Evolutionary conservation across 2,113 vertebrate species (phyloP), one percentile per base, ranked within the genome.

Genomic region (Pelodiscus sinensis): DNA sequence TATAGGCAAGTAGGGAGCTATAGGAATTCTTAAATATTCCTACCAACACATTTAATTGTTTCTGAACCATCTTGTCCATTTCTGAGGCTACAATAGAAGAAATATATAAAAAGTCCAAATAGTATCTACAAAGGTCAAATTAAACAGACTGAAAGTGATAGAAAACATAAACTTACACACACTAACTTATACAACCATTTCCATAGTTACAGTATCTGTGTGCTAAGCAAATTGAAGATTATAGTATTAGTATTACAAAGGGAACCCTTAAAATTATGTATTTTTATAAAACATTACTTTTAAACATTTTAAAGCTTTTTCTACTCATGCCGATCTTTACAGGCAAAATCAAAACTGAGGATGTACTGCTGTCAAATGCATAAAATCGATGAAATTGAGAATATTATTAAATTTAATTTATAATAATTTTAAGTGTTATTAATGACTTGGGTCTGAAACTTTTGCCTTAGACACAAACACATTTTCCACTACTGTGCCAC

Each of bases 161-260:
- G 50, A 62, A 86, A 85, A 88, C 31, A 80, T 21, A 18, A 2
- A 79, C 71, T 21, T 0, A 0, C 60, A 44, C 62, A 16, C 9
- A 1, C 31, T 79, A 86, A 35, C 4, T 5, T 58, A 87, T 12
- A 10, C 25, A 8, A 14, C 21, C 44, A 91, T 84, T 85, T 79
- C 80, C 73, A 15, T 21, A 87, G 58, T 57, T 65, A 52, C 62
- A 71, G 9, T 57, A 60, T 82, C 91, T 90, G 18, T 0, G 0
- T 65, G 80, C 82, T 92, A 65, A 65, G 73, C 89, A 94, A 94
- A 89, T 18, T 35, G 82, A 71, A 93, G 79, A 27, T 9, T 80
- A 24, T 44, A 44, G 14, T 75, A 54, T 65, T 21, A 94, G 8
- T 9, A 82, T 82, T 77, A 35, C 8, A 81, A 82, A 79, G 60